These are phyloP conservation scores for Nylanderia fulva DNA, from an alignment of 1,140 invertebrate species.

Conservation along the genomic window DNA sequence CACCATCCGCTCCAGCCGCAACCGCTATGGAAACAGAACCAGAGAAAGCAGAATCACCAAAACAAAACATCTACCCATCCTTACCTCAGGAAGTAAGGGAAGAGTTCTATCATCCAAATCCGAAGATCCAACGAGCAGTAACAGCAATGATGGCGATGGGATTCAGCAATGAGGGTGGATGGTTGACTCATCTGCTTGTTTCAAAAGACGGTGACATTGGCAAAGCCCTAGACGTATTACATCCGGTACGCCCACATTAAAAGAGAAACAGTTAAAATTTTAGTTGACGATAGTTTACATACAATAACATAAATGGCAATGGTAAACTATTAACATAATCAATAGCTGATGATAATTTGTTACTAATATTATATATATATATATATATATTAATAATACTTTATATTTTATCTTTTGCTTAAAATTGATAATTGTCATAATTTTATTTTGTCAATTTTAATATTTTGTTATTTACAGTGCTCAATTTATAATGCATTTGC, in stretches of 20 bases:
- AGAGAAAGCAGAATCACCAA: constrained; percentile 25
- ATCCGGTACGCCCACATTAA: constrained; percentile 49
- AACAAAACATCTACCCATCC: constrained; percentile 70
- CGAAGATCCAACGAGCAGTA: constrained; percentile 88
- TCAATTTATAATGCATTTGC: neutral
- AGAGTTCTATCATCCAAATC: constrained; percentile 84
- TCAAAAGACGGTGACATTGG: constrained; percentile 90
- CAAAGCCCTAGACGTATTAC: constrained; percentile 89
- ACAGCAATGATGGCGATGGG: constrained; percentile 93
- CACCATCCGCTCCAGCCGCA: constrained; percentile 24
- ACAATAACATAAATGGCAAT: neutral
- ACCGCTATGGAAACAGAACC: constrained; percentile 19
- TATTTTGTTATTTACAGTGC: neutral
- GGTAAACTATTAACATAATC: neutral
- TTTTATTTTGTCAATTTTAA: neutral
- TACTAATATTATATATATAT: constrained; percentile 17
- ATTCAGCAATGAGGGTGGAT: constrained; percentile 91
- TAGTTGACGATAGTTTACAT: constrained; percentile 7
- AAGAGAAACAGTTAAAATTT: neutral
- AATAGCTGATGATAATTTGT: neutral
- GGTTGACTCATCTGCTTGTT: constrained; percentile 87
- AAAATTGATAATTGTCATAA: neutral
- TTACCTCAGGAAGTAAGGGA: constrained; percentile 62
- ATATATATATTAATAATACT: neutral
- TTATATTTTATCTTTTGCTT: neutral